Evolutionary conservation across 1,140 invertebrate genomes (phyloP).

Genomic region (Papilio polyxenes): DNA sequence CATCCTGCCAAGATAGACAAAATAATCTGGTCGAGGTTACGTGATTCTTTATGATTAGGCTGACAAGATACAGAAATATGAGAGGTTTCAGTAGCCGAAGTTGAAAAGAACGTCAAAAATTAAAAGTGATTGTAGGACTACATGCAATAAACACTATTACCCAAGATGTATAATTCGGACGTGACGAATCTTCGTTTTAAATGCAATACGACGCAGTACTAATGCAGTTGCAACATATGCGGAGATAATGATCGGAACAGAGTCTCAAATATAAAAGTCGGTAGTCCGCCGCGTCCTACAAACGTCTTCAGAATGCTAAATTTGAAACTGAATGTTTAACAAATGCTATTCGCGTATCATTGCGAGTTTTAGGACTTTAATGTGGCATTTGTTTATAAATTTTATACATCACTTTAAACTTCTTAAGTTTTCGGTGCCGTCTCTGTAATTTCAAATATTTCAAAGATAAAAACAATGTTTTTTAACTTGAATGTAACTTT

Average conservation of each 20-base stretch:
- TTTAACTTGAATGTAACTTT: no score
- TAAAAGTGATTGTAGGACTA: no score
- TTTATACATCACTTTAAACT: neutral
- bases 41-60: neutral
- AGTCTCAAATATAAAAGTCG: constrained; percentile 50
- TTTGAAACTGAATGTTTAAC: constrained; percentile 48
- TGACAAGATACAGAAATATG: neutral
- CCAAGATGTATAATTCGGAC: constrained; percentile 41
- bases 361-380: constrained; percentile 17
- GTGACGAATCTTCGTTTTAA: constrained; percentile 55
- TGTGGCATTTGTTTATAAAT: neutral
- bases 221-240: constrained; percentile 61
- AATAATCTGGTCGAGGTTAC: neutral
- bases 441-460: no score
- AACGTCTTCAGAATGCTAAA: constrained; percentile 49
- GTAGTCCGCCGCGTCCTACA: constrained; percentile 54
- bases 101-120: neutral
- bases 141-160: neutral
- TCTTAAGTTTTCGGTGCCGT: neutral
- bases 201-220: constrained; percentile 52
- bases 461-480: no score
- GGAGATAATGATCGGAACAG: constrained; percentile 54
- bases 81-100: neutral
- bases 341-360: constrained; percentile 39
- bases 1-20: neutral